Percentiles rank a stretch among this genome's conserved stretches.
Evolutionary conservation across 2,113 vertebrate genomes (phyloP).

Genomic region (Dunckerocampus dactyliophorus): DNA sequence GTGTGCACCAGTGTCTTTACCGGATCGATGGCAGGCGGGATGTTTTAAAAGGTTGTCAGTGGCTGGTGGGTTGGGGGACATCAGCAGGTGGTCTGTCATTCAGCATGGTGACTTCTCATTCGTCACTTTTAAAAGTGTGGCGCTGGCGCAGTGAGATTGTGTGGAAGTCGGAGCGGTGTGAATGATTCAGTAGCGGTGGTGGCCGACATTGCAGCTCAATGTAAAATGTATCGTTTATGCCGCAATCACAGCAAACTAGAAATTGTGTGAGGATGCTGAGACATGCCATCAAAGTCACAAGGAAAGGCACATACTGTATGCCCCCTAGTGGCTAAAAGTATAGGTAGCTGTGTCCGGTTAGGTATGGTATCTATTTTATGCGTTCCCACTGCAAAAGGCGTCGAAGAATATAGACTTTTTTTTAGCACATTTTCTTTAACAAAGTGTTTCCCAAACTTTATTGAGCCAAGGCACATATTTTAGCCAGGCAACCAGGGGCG

Average conservation of each 20-base stretch:
- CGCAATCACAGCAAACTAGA: background rate
- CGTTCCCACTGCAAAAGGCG: no score
- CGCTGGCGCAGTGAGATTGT: background rate
- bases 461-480: no score
- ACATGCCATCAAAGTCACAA: background rate
- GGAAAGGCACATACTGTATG: no score
- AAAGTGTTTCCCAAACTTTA: no score
- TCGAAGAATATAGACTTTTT: no score
- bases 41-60: background rate
- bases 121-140: background rate
- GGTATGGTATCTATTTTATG: no score
- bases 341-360: no score
- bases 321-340: no score
- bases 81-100: background rate
- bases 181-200: background rate
- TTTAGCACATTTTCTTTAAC: no score
- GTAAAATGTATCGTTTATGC: background rate
- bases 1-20: slow-evolving; percentile 17
- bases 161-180: background rate
- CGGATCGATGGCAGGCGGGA: slow-evolving; percentile 1
- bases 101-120: background rate
- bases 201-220: background rate
- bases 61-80: background rate
- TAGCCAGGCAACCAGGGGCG: no score
- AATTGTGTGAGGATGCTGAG: background rate